Base-by-base conservation (phyloP, 1,140 invertebrate species). In the Brachionus rotundiformis region DNA sequence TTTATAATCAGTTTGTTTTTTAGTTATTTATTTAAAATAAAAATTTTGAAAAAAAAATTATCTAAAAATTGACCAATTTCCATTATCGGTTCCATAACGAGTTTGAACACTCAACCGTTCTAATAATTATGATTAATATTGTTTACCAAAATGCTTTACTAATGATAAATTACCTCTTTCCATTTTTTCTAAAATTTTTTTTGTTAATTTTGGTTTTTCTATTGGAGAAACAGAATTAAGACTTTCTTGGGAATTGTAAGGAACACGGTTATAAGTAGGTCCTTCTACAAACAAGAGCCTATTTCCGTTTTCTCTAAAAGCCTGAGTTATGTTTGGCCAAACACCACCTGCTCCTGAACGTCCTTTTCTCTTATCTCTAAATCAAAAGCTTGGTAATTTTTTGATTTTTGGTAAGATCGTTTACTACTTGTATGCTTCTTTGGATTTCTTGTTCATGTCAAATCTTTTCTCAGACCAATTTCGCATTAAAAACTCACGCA, bases 31-130 rank as follows among this genome's bases (percentile, higher is more conserved):
- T 61, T 79, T 79, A 3, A 79, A 54, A 49, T 31, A 79, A 79
- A 79, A 68, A 33, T 36, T 25, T 68, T 39, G 11, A 68, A 68
- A 68, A 68, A 16, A 23, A 79, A 54, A 23, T 54, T 79, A 79
- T 79, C 76, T 54, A 39, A 59, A 39, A 27, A 79, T 33, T 29
- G n/a, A 29, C 76, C 76, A 79, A 63, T 79, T 79, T 59, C 76
- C 76, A 31, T 79, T 33, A 7, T 79, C 76, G 6, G 36, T 41
- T 5, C 76, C 76, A 61, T 79, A 16, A 25, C 47, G 29, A 23
- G 76, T 79, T 79, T 79, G 76, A 31, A 79, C 59, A 36, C 76
- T 47, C 19, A 41, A 31, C 4, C 76, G 8, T 49, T 79, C 76
- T 79, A 79, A 79, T 7, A 19, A 31, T 23, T 31, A 3, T 5